Percentiles rank a stretch among this genome's conserved stretches.
Conservation (phyloP, 2,113 vertebrate genomes). For the Caloenas nicobarica region DNA sequence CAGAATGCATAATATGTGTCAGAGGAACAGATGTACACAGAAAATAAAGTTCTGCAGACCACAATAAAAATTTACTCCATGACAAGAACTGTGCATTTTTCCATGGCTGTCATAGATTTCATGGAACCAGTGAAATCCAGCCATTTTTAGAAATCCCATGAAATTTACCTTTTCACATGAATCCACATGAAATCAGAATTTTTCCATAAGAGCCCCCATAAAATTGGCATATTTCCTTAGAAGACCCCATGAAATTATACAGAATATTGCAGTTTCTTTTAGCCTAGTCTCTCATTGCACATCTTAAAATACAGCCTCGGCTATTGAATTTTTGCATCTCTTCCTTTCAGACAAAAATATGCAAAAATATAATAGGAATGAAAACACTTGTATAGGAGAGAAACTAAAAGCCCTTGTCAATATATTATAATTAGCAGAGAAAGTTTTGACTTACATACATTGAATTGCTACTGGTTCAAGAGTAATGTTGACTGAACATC, state of each 20-base stretch:
- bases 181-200: constrained; percentile 75
- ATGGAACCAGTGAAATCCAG: constrained; percentile 67
- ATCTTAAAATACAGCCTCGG: constrained; percentile 55
- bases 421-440: background rate
- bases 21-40: constrained; percentile 40
- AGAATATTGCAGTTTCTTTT: constrained; percentile 67
- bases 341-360: constrained; percentile 23
- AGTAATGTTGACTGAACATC: background rate
- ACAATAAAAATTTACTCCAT: constrained; percentile 52
- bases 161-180: constrained; percentile 75
- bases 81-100: constrained; percentile 56
- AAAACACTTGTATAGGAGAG: constrained; percentile 7
- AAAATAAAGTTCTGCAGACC: constrained; percentile 66
- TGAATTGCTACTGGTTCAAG: background rate
- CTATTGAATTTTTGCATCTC: background rate
- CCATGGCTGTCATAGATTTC: constrained; percentile 71
- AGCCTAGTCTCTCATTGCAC: constrained; percentile 2
- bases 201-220: constrained; percentile 62
- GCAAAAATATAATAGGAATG: background rate
- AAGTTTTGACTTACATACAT: background rate
- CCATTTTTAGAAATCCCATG: constrained; percentile 73
- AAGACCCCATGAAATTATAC: constrained; percentile 73
- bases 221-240: constrained; percentile 72
- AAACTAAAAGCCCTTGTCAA: background rate
- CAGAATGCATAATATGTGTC: constrained; percentile 5